Base-by-base conservation (phyloP, 2,888 invertebrate genomes). In the Cryptocheilus praepositus region DNA sequence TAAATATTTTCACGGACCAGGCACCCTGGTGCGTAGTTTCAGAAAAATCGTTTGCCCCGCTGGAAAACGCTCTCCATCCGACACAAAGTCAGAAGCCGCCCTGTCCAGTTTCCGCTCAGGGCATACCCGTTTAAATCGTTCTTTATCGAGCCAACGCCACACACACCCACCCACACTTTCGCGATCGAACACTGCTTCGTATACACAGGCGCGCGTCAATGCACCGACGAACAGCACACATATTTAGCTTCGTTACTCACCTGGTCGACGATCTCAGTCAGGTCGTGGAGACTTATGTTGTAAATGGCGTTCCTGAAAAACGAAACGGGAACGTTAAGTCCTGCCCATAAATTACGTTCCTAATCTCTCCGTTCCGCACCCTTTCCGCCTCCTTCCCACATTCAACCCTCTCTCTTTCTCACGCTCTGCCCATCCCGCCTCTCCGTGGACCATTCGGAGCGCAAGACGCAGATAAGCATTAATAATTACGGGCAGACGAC, bases 201-300 rank as follows among this genome's bases (percentile, higher is more conserved):
- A 11, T 11, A 11, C 8, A 11, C 13, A 36, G 7, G 36, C 1
- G 11, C 52, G 22, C 15, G n/a, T 52, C 13, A 22, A 25, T n/a
- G 22, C 25, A 22, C 52, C n/a, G 18, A 22, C n/a, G n/a, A n/a
- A n/a, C n/a, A n/a, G 22, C 52, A 52, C 18, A 18, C 52, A 22
- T n/a, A 52, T 52, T 22, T 36, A 36, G 36, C 36, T 36, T 36
- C 36, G 36, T 45, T 49, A 81, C 87, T 83, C 90, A 94, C 94
- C 93, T 93, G 92, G 83, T 94, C 93, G 73, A 92, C 90, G 79
- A 91, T 90, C 90, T 96, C 96, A 80, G 93, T 92, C 85, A 97
- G 92, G 86, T 96, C 95, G 88, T 92, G 92, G 81, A 96, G 91
- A 88, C 96, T 97, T 88, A 98, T 93, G 90, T 97, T 98, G 91